Percentiles rank a stretch among this genome's conserved stretches.
Conservation (phyloP, 92 coral and sea anemone genomes). For the Phymanthus crucifer region DNA sequence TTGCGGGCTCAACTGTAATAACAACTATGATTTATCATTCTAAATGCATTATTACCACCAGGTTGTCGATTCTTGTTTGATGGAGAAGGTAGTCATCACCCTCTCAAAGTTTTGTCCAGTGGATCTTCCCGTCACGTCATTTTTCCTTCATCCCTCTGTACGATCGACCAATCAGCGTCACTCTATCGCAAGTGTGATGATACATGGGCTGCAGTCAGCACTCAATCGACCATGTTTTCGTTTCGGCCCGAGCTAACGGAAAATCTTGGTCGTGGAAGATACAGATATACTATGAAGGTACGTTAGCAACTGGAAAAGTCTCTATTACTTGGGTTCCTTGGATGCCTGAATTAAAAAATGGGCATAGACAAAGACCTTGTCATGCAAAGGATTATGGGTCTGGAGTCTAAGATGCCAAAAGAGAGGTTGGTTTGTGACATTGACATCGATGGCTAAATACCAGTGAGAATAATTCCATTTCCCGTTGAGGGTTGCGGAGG, state of each 20-base stretch:
- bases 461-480: too few relatives aligned
- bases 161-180: background rate
- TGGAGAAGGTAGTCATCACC: background rate
- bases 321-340: too few relatives aligned
- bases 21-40: too few relatives aligned
- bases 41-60: too few relatives aligned
- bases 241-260: background rate
- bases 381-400: too few relatives aligned
- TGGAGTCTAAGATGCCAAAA: too few relatives aligned
- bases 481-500: too few relatives aligned
- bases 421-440: too few relatives aligned
- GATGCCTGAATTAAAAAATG: too few relatives aligned
- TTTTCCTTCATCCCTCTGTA: background rate
- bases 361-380: too few relatives aligned
- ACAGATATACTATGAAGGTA: conserved; percentile 1
- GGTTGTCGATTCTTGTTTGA: background rate
- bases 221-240: background rate
- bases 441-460: too few relatives aligned
- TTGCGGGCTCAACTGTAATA: too few relatives aligned
- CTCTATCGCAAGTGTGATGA: background rate
- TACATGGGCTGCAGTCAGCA: background rate
- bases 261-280: background rate
- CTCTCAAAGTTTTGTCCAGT: background rate
- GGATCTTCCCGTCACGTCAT: background rate
- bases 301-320: background rate